These are phyloP conservation scores for Syrphus vitripennis DNA, from an alignment of 2,888 invertebrate genomes.

Conservation along the genomic window DNA sequence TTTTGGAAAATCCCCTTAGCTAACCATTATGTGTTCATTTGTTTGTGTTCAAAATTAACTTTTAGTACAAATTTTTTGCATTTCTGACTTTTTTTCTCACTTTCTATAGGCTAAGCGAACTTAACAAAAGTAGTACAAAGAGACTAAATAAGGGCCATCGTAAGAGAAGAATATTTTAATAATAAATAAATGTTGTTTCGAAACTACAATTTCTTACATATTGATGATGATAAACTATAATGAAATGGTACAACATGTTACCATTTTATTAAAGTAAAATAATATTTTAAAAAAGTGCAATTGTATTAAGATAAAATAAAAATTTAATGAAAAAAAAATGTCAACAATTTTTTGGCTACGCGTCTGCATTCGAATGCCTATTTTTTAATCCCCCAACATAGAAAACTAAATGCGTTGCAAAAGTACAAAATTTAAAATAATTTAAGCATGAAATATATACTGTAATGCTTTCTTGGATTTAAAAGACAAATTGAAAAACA, in stretches of 20 bases:
- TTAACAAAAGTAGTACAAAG: conserved; percentile 55
- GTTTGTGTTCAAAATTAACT: conserved; percentile 30
- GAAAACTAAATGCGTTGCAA: too few relatives aligned
- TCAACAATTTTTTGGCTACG: too few relatives aligned
- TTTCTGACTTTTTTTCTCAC: not conserved
- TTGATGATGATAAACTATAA: conserved; percentile 33
- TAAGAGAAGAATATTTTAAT: conserved; percentile 30
- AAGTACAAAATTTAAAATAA: too few relatives aligned
- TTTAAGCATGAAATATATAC: too few relatives aligned
- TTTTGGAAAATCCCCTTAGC: not conserved
- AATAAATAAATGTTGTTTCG: conserved; percentile 35
- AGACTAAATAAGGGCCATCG: conserved; percentile 48
- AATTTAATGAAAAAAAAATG: conserved; percentile 39
- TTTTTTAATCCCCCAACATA: too few relatives aligned
- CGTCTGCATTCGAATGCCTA: too few relatives aligned
- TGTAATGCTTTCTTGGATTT: too few relatives aligned
- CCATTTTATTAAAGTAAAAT: conserved; percentile 40
- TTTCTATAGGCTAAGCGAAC: conserved; percentile 50
- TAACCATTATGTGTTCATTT: conserved; percentile 34
- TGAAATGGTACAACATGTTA: conserved; percentile 9
- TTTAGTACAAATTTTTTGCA: conserved; percentile 10
- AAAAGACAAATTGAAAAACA: too few relatives aligned
- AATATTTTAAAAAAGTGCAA: conserved; percentile 41
- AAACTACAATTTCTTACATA: conserved; percentile 29
- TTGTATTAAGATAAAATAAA: conserved; percentile 62